A percentile compares a stretch with the other conserved stretches of the same genome.
Evolutionary conservation across 37 sponge, comb jelly and placozoan species (phyloP).

Genomic region (Axinella damicornis): DNA sequence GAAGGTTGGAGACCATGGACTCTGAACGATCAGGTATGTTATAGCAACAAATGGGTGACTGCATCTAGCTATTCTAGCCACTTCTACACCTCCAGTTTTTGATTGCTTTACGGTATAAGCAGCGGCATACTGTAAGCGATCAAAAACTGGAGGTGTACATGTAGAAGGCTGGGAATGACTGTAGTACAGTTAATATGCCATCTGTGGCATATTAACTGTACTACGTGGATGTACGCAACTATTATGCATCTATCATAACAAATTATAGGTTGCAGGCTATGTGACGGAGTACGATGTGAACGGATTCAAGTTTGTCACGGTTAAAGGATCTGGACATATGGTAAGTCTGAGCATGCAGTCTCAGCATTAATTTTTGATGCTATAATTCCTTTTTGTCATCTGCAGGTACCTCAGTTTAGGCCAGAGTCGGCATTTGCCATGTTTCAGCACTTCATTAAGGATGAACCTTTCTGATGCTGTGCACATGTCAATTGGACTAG

Average conservation of each 20-base stretch:
- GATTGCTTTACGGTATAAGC: no score
- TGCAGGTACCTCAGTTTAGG: conserved; percentile 79
- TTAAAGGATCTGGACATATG: conserved; percentile 92
- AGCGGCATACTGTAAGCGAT: no score
- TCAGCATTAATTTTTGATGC: not conserved
- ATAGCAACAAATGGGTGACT: no score
- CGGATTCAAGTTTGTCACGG: conserved; percentile 83
- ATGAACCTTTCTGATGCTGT: conserved; percentile 45
- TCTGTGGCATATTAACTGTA: no score
- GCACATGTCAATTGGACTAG: no score
- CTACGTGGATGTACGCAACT: no score
- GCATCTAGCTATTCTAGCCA: no score
- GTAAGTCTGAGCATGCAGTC: conserved; percentile 23
- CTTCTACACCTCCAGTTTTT: no score
- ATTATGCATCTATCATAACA: not conserved
- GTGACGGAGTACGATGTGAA: conserved; percentile 77
- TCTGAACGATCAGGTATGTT: conserved; percentile 70
- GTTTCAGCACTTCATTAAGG: conserved; percentile 77
- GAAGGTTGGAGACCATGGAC: conserved; percentile 81
- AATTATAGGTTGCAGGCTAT: conserved; percentile 84
- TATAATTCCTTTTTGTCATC: not conserved
- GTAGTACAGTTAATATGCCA: no score
- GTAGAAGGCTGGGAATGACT: no score
- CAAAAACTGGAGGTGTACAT: no score
- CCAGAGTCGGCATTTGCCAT: conserved; percentile 78